These are phyloP conservation scores for Serripes groenlandicus DNA, from an alignment of 2,888 invertebrate genomes.

Conservation along the genomic window DNA sequence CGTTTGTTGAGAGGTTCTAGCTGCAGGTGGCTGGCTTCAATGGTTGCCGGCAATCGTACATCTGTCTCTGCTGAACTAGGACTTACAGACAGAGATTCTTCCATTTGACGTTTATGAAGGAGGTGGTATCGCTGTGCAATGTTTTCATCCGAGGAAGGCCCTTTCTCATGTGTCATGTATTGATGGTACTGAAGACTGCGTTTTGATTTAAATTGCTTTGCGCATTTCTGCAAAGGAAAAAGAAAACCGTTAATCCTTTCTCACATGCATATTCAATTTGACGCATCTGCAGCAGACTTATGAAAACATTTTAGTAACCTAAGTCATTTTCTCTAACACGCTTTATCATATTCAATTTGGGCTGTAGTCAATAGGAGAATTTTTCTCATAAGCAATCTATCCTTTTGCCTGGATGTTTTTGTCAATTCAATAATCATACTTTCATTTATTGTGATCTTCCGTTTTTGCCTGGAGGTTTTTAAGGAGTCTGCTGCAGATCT, in stretches of 20 bases:
- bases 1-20: constrained; percentile 39
- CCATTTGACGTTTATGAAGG: constrained; percentile 62
- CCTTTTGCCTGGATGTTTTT: too few relatives aligned
- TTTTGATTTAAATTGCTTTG: constrained; percentile 83
- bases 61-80: background rate
- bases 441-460: too few relatives aligned
- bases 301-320: too few relatives aligned
- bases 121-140: constrained; percentile 62
- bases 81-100: constrained; percentile 29
- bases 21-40: background rate
- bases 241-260: background rate
- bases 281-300: too few relatives aligned
- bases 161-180: constrained; percentile 58
- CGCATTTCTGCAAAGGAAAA: constrained; percentile 74
- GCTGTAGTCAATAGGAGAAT: too few relatives aligned
- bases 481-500: too few relatives aligned
- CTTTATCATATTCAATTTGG: too few relatives aligned
- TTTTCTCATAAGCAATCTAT: background rate
- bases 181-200: constrained; percentile 81
- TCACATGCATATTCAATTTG: background rate
- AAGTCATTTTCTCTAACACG: too few relatives aligned
- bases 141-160: constrained; percentile 48
- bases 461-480: too few relatives aligned
- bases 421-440: too few relatives aligned
- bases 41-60: background rate